Evolutionary conservation across 2,888 invertebrate species (phyloP).

Genomic region (Xiphydria camelus): DNA sequence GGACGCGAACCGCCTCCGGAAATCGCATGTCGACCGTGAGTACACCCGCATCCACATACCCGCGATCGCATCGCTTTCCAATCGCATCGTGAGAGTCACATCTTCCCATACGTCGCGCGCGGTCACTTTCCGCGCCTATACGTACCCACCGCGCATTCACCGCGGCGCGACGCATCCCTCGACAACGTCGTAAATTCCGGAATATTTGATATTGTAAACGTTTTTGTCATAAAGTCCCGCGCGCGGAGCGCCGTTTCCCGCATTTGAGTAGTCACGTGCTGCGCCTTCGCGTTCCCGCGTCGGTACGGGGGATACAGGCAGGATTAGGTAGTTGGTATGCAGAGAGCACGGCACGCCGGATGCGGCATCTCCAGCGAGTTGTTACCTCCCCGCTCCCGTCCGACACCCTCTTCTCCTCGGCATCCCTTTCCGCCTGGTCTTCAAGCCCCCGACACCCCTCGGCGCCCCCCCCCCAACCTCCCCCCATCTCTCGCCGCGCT

Average conservation of each 20-base stretch:
- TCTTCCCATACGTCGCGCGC: no score
- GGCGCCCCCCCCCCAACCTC: slow-evolving; percentile 18
- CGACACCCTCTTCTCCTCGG: background rate
- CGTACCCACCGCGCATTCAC: no score
- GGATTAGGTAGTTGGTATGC: slow-evolving; percentile 53
- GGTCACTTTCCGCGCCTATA: no score
- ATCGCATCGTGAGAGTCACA: background rate
- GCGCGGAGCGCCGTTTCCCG: slow-evolving; percentile 32
- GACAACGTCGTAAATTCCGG: slow-evolving; percentile 29
- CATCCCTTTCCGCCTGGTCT: slow-evolving; percentile 1
- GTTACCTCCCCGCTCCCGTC: slow-evolving; percentile 34
- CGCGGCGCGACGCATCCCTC: no score
- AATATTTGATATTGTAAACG: slow-evolving; percentile 43
- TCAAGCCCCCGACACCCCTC: background rate
- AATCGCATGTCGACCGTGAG: slow-evolving; percentile 96
- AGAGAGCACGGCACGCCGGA: slow-evolving; percentile 46
- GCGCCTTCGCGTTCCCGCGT: slow-evolving; percentile 4
- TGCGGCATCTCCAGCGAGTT: slow-evolving; percentile 53
- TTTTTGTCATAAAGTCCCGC: slow-evolving; percentile 39
- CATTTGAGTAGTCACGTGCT: slow-evolving; percentile 38
- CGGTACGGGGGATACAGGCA: slow-evolving; percentile 31
- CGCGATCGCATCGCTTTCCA: background rate
- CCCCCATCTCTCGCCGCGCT: slow-evolving; percentile 18
- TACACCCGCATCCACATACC: slow-evolving; percentile 47
- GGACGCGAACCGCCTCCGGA: slow-evolving; percentile 90